A percentile compares a stretch with the other conserved stretches of the same genome.
Conservation (phyloP, 2,888 invertebrate species). For the Harpagoxenus sublaevis region DNA sequence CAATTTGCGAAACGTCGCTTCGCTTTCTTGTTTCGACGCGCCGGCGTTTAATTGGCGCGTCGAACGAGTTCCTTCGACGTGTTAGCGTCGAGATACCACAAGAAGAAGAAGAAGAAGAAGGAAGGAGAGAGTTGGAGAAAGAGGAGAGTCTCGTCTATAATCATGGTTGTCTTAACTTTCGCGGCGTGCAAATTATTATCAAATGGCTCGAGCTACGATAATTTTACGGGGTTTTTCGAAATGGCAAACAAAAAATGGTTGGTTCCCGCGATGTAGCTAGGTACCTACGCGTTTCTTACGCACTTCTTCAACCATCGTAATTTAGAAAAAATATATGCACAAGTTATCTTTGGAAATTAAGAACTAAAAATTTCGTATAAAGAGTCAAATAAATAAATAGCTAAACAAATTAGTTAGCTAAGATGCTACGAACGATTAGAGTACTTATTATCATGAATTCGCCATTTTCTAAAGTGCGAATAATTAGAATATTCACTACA, state of each 20-base stretch:
- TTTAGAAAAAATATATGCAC: not conserved
- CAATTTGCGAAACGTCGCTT: constrained; percentile 78
- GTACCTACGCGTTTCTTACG: not conserved
- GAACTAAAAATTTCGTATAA: not conserved
- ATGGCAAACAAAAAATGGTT: not conserved
- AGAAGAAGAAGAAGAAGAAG: constrained; percentile 46
- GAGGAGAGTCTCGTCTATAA: constrained; percentile 40
- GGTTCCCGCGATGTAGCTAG: too few species aligned
- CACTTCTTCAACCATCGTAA: not conserved
- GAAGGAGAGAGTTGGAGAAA: not conserved
- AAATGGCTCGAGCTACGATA: constrained; percentile 58
- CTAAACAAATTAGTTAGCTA: not conserved
- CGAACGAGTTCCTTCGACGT: constrained; percentile 57
- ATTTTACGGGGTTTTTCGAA: constrained; percentile 27
- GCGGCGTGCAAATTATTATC: constrained; percentile 66
- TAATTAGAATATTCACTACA: constrained; percentile 38
- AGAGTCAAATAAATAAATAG: constrained; percentile 10
- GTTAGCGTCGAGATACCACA: constrained; percentile 56
- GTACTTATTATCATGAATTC: constrained; percentile 37
- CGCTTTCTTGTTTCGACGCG: constrained; percentile 75
- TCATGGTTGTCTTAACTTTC: constrained; percentile 51
- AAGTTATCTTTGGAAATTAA: not conserved
- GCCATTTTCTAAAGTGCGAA: constrained; percentile 39
- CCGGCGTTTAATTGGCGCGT: constrained; percentile 71
- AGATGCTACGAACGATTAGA: not conserved